These are phyloP conservation scores for Oriolus oriolus DNA, from an alignment of 2,113 vertebrate species.

Conservation along the genomic window DNA sequence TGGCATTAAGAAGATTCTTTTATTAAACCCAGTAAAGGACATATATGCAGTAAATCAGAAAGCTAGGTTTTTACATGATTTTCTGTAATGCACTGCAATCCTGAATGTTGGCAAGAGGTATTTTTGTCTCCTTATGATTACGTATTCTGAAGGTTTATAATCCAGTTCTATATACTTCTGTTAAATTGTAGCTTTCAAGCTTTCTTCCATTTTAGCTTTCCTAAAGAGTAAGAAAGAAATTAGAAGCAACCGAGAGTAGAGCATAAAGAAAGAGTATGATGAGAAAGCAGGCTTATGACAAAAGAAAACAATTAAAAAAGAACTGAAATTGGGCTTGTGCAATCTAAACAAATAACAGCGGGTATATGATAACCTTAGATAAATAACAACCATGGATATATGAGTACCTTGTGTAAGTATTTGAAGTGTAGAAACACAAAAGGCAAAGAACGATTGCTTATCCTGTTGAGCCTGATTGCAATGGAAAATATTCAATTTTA, in stretches of 20 bases:
- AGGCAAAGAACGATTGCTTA: not conserved
- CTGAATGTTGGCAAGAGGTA: not conserved
- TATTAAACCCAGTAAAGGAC: not conserved
- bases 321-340: not conserved
- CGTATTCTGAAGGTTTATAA: not conserved
- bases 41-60: conserved; percentile 6
- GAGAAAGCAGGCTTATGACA: not conserved
- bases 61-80: not conserved
- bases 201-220: not conserved
- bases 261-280: not conserved
- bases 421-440: not conserved
- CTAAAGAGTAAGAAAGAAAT: not conserved
- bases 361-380: not conserved
- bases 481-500: not conserved
- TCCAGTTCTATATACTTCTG: not conserved
- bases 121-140: not conserved
- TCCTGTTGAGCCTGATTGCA: not conserved
- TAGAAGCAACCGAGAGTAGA: not conserved
- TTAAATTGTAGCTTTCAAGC: not conserved
- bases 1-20: not conserved
- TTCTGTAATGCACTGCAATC: not conserved
- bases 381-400: not conserved
- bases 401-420: not conserved
- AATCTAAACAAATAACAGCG: not conserved
- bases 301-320: not conserved